Percentiles rank a stretch among this genome's conserved stretches.
Conservation (phyloP, 2,888 invertebrate species). For the Nomada hirtipes region DNA sequence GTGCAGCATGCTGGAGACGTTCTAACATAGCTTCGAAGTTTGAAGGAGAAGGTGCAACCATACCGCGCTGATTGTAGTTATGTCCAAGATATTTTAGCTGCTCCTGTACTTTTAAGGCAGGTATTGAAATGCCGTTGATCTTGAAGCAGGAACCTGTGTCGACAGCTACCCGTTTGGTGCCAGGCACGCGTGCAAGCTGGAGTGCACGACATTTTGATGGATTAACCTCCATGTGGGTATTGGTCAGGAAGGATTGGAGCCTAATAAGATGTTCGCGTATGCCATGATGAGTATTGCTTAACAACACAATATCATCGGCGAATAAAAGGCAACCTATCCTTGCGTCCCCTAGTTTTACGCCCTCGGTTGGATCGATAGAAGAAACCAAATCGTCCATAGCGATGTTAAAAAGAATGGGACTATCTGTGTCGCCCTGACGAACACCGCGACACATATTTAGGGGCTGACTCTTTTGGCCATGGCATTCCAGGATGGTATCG, state of each 20-base stretch:
- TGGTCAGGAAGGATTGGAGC: background rate
- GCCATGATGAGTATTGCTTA: background rate
- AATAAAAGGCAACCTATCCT: background rate
- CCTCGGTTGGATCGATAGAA: background rate
- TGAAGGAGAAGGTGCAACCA: background rate
- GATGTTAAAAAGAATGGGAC: constrained; percentile 19
- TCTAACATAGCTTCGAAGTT: background rate
- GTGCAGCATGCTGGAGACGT: background rate
- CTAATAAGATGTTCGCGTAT: background rate
- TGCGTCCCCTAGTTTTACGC: background rate
- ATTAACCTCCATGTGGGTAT: constrained; percentile 13
- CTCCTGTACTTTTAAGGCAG: background rate
- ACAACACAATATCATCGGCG: background rate
- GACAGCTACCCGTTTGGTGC: constrained; percentile 1
- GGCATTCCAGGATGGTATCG: constrained; percentile 7
- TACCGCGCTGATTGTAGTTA: background rate
- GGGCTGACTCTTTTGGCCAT: constrained; percentile 2
- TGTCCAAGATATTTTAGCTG: constrained; percentile 13
- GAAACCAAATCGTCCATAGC: constrained; percentile 1
- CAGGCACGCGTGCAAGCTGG: background rate
- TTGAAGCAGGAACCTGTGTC: background rate
- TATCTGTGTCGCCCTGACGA: constrained; percentile 11
- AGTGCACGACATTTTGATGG: constrained; percentile 5
- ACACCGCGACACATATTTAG: constrained; percentile 4
- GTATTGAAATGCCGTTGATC: background rate